Base-by-base conservation (phyloP, 2,113 vertebrate species). In the Edolisoma coerulescens region DNA sequence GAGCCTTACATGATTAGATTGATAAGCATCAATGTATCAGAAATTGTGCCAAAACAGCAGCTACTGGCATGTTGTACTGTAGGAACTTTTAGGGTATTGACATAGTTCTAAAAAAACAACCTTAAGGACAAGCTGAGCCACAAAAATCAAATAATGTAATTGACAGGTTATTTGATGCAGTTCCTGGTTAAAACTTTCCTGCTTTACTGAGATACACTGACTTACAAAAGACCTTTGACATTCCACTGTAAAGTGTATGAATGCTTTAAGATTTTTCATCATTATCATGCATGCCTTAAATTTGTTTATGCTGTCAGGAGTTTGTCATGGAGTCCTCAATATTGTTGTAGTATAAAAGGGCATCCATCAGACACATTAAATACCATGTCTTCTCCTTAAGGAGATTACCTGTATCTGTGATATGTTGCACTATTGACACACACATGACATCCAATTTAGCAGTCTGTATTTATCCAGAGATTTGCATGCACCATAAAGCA, bases 1-100 rank as follows among this genome's bases (percentile, higher is more conserved):
- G 70, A 97, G 57, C 75, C 87, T 93, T 90, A 86, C 90, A 93
- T 27, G 63, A 93, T 93, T 88, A 96, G 87, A 95, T 71, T 95
- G 96, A 96, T 92, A 96, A 90, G 79, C 69, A 90, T 90, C 87
- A 86, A 2, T 37, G 52, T 92, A 80, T 79, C 82, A 94, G 90
- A 96, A 92, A 94, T 45, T 60, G 60, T 96, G 92, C 93, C 93
- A 94, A 53, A 95, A 64, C 37, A 84, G 64, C 84, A 96, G 60
- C 75, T 90, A 90, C 71, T 84, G 60, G 42, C 60, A 71, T 53
- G 60, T 53, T 37, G 20, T 53, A 67, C 37, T 80, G 45, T n/a
- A 82, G 68, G 33, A 88, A 95, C 86, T 96, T 84, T 50, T 41
- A 96, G 42, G 88, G 54, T 90, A 95, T 91, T 75, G 56, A 94